A percentile compares a stretch with the other conserved stretches of the same genome.
phyloP scores from a whole-genome alignment of 2,113 vertebrate species.

The western clawed frog (Xenopus tropicalis) region DNA sequence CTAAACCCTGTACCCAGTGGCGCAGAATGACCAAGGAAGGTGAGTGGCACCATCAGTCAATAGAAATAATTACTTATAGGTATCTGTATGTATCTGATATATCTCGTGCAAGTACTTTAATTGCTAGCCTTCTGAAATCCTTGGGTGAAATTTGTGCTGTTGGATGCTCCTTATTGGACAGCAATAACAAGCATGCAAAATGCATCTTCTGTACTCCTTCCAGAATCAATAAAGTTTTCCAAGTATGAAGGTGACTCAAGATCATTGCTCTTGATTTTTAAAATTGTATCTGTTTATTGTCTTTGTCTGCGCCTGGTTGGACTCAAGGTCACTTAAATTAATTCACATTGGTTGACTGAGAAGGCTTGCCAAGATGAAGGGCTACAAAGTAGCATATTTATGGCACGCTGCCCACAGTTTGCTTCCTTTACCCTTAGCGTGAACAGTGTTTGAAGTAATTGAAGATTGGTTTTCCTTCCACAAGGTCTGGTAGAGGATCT shows the following conservation, averaged over 20 bases:
- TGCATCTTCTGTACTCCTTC: too few species aligned
- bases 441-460: background rate
- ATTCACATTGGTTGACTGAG: slow-evolving; percentile 6
- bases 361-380: slow-evolving; percentile 12
- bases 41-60: too few species aligned
- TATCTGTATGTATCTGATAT: too few species aligned
- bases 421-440: slow-evolving; percentile 6
- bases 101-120: too few species aligned
- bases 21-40: too few species aligned
- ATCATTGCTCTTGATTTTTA: background rate
- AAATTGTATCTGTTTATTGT: background rate
- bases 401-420: slow-evolving; percentile 9
- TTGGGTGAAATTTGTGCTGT: too few species aligned
- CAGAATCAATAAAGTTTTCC: background rate
- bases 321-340: slow-evolving; percentile 29
- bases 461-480: slow-evolving; percentile 14
- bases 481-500: background rate
- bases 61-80: too few species aligned
- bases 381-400: slow-evolving; percentile 10
- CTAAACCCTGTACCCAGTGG: too few species aligned
- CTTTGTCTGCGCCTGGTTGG: slow-evolving; percentile 4
- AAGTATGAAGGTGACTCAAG: slow-evolving; percentile 10
- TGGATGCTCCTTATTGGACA: too few species aligned
- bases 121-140: too few species aligned
- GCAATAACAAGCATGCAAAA: too few species aligned